Evolutionary conservation across 1,140 invertebrate species (phyloP), one percentile per base, ranked within the genome.

Genomic region (Arion vulgaris): DNA sequence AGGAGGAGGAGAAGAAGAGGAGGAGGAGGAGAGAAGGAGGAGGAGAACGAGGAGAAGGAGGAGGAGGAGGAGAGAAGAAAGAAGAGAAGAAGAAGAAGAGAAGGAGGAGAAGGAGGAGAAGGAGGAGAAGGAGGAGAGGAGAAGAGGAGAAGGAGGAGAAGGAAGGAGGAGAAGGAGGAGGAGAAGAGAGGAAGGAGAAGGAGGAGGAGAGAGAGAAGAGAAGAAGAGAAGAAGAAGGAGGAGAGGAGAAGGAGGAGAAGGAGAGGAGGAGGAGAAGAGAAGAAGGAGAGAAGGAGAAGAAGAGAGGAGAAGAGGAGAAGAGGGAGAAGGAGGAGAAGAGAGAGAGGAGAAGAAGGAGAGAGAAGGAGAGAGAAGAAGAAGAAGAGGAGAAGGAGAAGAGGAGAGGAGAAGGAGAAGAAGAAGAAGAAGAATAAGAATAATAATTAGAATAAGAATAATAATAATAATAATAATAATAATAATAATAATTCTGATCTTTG

Each of bases 21-120:
- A 57, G 53, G n/a, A n/a, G n/a, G 53, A 57, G 53, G n/a, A n/a
- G n/a, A n/a, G n/a, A 57, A 57, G 53, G n/a, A n/a, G n/a, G 53
- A 17, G n/a, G n/a, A n/a, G n/a, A n/a, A n/a, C n/a, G n/a, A n/a
- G n/a, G n/a, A n/a, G n/a, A n/a, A n/a, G n/a, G n/a, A n/a, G 53
- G n/a, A n/a, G n/a, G 53, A 57, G 53, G 53, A 17, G n/a, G 53
- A 57, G 53, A 57, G 53, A 57, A n/a, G n/a, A n/a, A 57, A n/a
- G n/a, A 57, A 57, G 15, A 57, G 53, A 57, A 57, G n/a, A 17
- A n/a, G 15, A n/a, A n/a, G n/a, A n/a, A 57, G 53, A 57, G 53
- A 57, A n/a, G n/a, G 53, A 74, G 39, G 26, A 26, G 15, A 38
- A 45, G 72, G 26, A 41, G 39, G 34, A 74, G 34, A 34, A 15